Percentiles rank a stretch among this genome's conserved stretches.
These are phyloP conservation scores for Allolobophora icterica DNA, from an alignment of 2,888 invertebrate species.

Conservation along the genomic window DNA sequence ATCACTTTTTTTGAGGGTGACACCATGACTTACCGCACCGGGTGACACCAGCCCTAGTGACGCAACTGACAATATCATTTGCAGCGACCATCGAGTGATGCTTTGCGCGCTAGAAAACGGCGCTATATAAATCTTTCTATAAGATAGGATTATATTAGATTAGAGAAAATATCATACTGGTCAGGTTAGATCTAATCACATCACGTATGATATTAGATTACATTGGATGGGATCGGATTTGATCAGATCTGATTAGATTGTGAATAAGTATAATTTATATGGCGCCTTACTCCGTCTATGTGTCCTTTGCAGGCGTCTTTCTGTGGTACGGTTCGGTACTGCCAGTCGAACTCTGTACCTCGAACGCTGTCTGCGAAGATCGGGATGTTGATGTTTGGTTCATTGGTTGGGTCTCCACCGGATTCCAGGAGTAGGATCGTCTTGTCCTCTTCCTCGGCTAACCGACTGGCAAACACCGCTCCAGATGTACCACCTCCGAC, in stretches of 20 bases:
- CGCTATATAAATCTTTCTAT: too few species aligned
- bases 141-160: too few species aligned
- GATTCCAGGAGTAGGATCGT: slow-evolving; percentile 60
- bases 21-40: too few species aligned
- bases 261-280: neutral
- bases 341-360: slow-evolving; percentile 49
- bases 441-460: slow-evolving; percentile 47
- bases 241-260: neutral
- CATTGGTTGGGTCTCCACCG: slow-evolving; percentile 63
- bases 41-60: too few species aligned
- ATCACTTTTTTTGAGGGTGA: too few species aligned
- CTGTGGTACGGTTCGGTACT: slow-evolving; percentile 49
- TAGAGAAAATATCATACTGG: too few species aligned
- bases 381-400: slow-evolving; percentile 47
- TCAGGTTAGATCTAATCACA: too few species aligned
- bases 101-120: too few species aligned
- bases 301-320: slow-evolving; percentile 50
- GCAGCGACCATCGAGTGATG: too few species aligned
- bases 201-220: too few species aligned
- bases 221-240: too few species aligned
- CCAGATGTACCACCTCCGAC: slow-evolving; percentile 52
- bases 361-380: slow-evolving; percentile 47
- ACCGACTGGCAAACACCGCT: slow-evolving; percentile 50
- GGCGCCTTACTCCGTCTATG: slow-evolving; percentile 46
- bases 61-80: too few species aligned